Percentiles rank a stretch among this genome's conserved stretches.
phyloP scores from a whole-genome alignment of 2,113 vertebrate species.

The Crotalus tigris region DNA sequence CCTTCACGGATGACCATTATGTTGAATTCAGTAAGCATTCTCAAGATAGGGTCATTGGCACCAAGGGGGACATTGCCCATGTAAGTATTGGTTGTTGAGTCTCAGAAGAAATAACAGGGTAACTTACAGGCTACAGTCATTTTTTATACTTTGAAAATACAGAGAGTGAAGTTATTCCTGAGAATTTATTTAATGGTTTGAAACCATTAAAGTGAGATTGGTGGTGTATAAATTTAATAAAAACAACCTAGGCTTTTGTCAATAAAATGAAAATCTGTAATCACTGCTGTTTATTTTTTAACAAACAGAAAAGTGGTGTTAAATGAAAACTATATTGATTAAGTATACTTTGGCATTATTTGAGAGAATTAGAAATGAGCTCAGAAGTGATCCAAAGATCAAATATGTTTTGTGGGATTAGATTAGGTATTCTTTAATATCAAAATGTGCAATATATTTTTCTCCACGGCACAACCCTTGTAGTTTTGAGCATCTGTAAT shows the following conservation, averaged over 20 bases:
- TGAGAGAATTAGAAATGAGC: not conserved
- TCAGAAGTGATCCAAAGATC: not conserved
- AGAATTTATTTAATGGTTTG: not conserved
- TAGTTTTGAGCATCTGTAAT: not conserved
- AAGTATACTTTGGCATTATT: not conserved
- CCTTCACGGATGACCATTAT: constrained; percentile 96
- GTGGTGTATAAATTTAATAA: not conserved
- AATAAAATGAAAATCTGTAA: not conserved
- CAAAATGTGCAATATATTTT: not conserved
- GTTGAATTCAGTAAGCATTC: constrained; percentile 99
- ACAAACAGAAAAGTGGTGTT: not conserved
- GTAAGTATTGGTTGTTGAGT: constrained; percentile 67
- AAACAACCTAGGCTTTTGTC: not conserved
- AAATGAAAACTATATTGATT: not conserved
- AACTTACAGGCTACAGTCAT: not conserved
- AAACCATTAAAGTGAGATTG: not conserved
- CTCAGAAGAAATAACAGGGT: constrained; percentile 1
- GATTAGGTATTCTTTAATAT: not conserved
- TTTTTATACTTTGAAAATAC: not conserved
- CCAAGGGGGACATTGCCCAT: constrained; percentile 93
- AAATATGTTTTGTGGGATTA: not conserved
- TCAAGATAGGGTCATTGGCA: constrained; percentile 96
- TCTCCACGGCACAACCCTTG: not conserved
- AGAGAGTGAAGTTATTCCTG: not conserved
- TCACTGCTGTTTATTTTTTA: not conserved